These are phyloP conservation scores for Drosophila koepferae DNA, from an alignment of 2,888 invertebrate species.

Conservation along the genomic window DNA sequence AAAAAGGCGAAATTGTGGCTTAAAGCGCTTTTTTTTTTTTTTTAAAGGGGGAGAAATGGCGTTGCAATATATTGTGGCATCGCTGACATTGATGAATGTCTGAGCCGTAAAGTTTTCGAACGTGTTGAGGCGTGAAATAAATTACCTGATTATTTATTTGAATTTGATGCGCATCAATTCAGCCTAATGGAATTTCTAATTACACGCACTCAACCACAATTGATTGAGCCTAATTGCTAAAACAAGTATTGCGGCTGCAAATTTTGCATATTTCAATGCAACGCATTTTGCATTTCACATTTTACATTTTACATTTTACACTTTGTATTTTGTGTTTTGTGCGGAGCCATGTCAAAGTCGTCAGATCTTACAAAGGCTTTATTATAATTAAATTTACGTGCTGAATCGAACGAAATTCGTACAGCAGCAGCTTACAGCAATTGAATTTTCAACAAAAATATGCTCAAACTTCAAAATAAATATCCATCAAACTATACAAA, in stretches of 20 bases:
- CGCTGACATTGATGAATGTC: slow-evolving; percentile 43
- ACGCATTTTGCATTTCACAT: neutral
- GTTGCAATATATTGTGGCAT: slow-evolving; percentile 9
- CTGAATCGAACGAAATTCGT: neutral
- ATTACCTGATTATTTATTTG: slow-evolving; percentile 49
- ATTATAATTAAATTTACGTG: slow-evolving; percentile 18
- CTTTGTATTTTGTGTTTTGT: neutral
- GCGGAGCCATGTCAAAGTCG: neutral
- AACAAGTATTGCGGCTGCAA: slow-evolving; percentile 23
- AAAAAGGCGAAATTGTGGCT: slow-evolving; percentile 33
- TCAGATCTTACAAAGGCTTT: neutral
- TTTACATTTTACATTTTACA: neutral
- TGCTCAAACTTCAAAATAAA: neutral
- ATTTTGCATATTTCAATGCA: neutral
- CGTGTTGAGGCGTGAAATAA: slow-evolving; percentile 36
- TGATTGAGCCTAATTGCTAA: slow-evolving; percentile 47
- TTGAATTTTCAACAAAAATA: neutral
- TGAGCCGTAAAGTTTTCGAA: slow-evolving; percentile 33
- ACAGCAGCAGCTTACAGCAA: neutral
- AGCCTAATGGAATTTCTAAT: slow-evolving; percentile 56
- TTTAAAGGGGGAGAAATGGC: neutral
- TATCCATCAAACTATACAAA: neutral
- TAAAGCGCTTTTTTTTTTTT: neutral
- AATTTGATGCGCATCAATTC: slow-evolving; percentile 30
- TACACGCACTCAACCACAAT: slow-evolving; percentile 37